Conservation (phyloP, 2,113 vertebrate species). For the Psilopsiagon aurifrons region DNA sequence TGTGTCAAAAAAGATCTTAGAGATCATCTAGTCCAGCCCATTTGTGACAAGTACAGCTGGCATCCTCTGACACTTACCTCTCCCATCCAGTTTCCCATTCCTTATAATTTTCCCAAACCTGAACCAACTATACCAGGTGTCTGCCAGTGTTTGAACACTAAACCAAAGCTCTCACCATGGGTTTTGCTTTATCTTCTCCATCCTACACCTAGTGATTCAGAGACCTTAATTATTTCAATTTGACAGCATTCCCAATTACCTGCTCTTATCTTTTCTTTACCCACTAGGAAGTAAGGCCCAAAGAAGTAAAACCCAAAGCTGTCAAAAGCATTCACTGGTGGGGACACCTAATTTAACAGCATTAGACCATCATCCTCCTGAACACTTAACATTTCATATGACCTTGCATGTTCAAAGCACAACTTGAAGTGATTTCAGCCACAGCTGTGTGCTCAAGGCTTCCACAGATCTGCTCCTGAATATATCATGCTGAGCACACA, state of each 20-base stretch:
- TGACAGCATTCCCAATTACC: not conserved
- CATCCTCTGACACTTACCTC: not conserved
- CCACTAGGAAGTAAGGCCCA: not conserved
- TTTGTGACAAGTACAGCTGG: not conserved
- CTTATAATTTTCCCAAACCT: not conserved
- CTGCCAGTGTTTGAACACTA: not conserved
- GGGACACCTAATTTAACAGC: not conserved
- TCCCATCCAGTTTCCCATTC: not conserved
- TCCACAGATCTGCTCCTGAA: not conserved
- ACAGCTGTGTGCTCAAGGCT: not conserved
- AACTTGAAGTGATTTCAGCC: not conserved
- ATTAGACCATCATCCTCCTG: not conserved
- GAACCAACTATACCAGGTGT: not conserved
- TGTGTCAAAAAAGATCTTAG: not conserved
- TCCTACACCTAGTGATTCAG: not conserved
- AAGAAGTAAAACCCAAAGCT: not conserved
- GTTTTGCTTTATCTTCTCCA: not conserved
- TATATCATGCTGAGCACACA: constrained; percentile 7
- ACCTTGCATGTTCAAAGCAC: not conserved
- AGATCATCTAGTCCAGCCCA: not conserved
- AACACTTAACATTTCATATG: not conserved
- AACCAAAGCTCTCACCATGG: not conserved
- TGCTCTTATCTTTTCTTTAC: not conserved
- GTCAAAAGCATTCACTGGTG: not conserved
- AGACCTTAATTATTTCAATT: not conserved